Base-by-base conservation (phyloP, 2,797 vertebrate species). In the Chrysocyon brachyurus region DNA sequence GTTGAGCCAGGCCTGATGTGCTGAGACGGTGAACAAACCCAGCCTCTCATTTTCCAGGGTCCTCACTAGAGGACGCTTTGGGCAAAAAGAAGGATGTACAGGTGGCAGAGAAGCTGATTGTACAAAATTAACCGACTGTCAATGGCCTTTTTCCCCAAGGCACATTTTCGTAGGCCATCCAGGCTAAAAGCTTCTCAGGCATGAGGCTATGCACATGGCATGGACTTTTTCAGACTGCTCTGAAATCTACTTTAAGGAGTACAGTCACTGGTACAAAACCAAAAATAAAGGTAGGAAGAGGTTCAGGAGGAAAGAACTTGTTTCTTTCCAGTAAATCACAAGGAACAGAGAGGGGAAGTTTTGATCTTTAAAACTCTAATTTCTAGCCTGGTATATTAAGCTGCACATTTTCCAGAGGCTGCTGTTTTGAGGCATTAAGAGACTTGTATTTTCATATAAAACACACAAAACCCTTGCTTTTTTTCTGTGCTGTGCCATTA, bases 391-490 rank as follows among this genome's bases (percentile, higher is more conserved):
- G 4, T 28, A 40, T 77, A 94, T 95, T 95, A 93, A 6, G 82
- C 90, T 93, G 95, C 90, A 56, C 56, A 82, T 88, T 98, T 97
- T 98, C 90, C 97, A 54, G 54, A 95, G 26, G 57, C 75, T 90
- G 95, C 81, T 95, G 87, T 77, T 96, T 79, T 94, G n/a, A 73
- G 78, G 88, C 92, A 91, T 59, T 90, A 94, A 97, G 97, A 92
- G 61, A 49, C 61, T 54, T 94, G 96, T 3, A 95, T 84, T 98
- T 98, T 98, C 97, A 98, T 98, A 98, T 97, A 97, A 95, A 98
- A 98, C 36, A 94, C 96, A 98, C 98, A 99, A 98, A 98, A 98
- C 89, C 54, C 96, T 81, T 70, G 96, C 96, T 97, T 98, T 98
- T 98, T 92, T 98, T 91, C 94, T 85, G 94, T 95, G 97, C 87